Percentiles rank a stretch among this genome's conserved stretches.
Conservation (phyloP, 1,140 invertebrate species). For the Parasteatoda tepidariorum region DNA sequence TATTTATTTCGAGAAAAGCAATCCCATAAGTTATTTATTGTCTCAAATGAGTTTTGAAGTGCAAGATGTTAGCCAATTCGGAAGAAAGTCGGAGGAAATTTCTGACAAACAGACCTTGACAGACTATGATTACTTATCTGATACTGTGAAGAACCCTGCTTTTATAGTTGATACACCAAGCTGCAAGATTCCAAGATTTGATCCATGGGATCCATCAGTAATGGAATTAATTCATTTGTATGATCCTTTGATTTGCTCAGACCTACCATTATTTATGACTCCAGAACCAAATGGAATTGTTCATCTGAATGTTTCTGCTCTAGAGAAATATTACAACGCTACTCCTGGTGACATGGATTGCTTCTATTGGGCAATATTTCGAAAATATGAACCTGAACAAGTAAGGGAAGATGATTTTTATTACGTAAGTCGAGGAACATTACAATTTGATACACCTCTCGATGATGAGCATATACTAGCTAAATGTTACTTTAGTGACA, state of each 20-base stretch:
- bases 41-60: no score
- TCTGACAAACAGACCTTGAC: no score
- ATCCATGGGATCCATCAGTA: slow-evolving; percentile 78
- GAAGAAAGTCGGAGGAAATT: no score
- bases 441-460: slow-evolving; percentile 23
- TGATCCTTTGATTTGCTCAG: not conserved
- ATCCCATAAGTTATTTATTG: no score
- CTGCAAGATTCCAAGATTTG: slow-evolving; percentile 82
- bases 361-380: not conserved
- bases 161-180: slow-evolving; percentile 72
- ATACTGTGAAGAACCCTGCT: slow-evolving; percentile 68
- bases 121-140: no score
- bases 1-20: no score
- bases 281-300: not conserved
- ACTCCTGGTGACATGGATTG: not conserved
- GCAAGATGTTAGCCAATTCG: no score
- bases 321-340: not conserved
- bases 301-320: not conserved
- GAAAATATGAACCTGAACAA: not conserved
- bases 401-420: not conserved
- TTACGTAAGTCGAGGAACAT: not conserved
- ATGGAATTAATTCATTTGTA: slow-evolving; percentile 41
- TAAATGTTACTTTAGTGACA: not conserved
- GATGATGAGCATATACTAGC: slow-evolving; percentile 25
- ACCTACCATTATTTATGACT: not conserved